Evolutionary conservation across 2,797 vertebrate genomes (phyloP).

Genomic region (Megaceryle alcyon): DNA sequence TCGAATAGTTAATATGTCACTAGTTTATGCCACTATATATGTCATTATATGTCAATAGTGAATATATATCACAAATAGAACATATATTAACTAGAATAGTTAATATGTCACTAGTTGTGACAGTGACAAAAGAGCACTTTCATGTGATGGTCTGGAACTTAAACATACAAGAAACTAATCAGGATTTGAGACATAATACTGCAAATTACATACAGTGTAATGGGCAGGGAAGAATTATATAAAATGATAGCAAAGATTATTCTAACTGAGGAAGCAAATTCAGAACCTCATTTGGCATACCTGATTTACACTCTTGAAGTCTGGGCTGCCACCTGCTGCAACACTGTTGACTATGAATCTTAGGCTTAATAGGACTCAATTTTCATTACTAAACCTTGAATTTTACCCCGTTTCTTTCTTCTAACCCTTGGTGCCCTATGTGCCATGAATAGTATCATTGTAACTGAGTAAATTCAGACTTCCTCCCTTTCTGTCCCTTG

Average conservation of each 20-base stretch:
- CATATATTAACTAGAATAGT: background rate
- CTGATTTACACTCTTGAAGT: background rate
- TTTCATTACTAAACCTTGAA: background rate
- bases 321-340: constrained; percentile 18
- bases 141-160: background rate
- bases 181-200: background rate
- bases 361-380: background rate
- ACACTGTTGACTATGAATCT: background rate
- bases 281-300: background rate
- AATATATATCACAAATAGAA: background rate
- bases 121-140: background rate
- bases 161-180: background rate
- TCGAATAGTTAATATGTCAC: background rate
- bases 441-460: fast-evolving
- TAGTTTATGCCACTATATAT: no score
- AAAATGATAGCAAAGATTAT: background rate
- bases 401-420: background rate
- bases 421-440: background rate
- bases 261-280: background rate
- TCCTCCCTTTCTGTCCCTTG: background rate
- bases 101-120: background rate
- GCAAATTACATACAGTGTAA: background rate
- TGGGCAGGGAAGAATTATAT: background rate
- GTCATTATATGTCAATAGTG: no score
- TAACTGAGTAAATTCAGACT: background rate